Percentiles rank a stretch among this genome's conserved stretches.
Evolutionary conservation across 2,797 vertebrate genomes (phyloP).

Genomic region (Acanthiza pusilla): DNA sequence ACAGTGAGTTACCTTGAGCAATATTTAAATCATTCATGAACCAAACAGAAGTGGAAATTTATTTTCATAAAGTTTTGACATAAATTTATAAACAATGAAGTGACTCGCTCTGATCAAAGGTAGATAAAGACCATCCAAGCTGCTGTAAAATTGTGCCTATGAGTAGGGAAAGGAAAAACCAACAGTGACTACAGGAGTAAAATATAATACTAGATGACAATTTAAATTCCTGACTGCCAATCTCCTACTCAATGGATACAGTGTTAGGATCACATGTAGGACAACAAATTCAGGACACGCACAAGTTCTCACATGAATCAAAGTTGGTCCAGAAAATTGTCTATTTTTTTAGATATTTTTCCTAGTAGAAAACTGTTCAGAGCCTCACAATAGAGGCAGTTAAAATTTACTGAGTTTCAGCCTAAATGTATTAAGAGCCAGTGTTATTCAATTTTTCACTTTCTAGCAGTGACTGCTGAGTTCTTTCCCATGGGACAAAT

Average conservation of each 20-base stretch:
- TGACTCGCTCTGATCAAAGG: neutral
- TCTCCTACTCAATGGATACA: neutral
- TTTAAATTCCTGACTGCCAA: neutral
- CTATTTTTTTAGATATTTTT: neutral
- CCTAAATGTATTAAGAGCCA: neutral
- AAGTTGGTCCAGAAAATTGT: neutral
- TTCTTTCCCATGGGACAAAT: neutral
- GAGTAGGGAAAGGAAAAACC: neutral
- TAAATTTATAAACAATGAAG: neutral
- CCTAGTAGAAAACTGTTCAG: neutral
- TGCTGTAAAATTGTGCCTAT: neutral
- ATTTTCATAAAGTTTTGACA: conserved; percentile 3
- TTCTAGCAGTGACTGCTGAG: neutral
- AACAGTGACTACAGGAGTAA: neutral
- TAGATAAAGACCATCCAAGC: neutral
- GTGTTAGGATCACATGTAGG: neutral
- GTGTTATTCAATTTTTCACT: neutral
- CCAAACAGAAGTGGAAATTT: neutral
- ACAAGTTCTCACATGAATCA: neutral
- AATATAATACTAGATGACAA: neutral
- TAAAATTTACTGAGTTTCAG: neutral
- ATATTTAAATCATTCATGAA: conserved; percentile 3
- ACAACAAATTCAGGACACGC: neutral
- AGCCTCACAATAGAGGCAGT: neutral
- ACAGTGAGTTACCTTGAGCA: neutral